These are phyloP conservation scores for Aleiodes alternator DNA, from an alignment of 2,888 invertebrate species.

Conservation along the genomic window DNA sequence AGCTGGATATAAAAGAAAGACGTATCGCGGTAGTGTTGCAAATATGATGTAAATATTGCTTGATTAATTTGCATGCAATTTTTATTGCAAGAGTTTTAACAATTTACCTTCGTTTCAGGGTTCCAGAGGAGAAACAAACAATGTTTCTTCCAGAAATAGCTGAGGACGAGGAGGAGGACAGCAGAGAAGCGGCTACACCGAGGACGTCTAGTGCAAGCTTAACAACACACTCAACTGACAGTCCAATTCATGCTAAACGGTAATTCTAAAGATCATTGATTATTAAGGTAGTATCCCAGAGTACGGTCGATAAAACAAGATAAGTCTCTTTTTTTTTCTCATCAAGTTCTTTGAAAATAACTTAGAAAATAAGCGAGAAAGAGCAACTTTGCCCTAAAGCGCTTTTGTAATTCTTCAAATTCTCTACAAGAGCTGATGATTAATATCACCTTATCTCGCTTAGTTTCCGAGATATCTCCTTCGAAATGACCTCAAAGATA, in stretches of 20 bases:
- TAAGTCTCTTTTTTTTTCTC: too few relatives aligned
- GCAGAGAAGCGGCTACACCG: slow-evolving; percentile 46
- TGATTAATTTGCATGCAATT: neutral
- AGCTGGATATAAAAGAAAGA: slow-evolving; percentile 77
- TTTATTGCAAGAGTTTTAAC: slow-evolving; percentile 1
- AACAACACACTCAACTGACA: slow-evolving; percentile 61
- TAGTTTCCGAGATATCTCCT: too few relatives aligned
- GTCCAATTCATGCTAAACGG: slow-evolving; percentile 66
- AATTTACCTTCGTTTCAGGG: slow-evolving; percentile 65
- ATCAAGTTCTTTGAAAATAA: too few relatives aligned
- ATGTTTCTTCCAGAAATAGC: slow-evolving; percentile 78
- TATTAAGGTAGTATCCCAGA: too few relatives aligned
- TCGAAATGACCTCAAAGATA: too few relatives aligned
- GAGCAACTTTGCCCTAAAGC: too few relatives aligned
- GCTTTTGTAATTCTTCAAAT: too few relatives aligned
- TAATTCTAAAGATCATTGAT: slow-evolving; percentile 54
- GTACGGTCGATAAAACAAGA: too few relatives aligned
- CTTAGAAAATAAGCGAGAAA: too few relatives aligned
- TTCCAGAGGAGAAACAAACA: slow-evolving; percentile 78
- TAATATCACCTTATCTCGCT: too few relatives aligned
- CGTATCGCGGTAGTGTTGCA: slow-evolving; percentile 78
- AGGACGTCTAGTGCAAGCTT: slow-evolving; percentile 65
- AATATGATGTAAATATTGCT: slow-evolving; percentile 75
- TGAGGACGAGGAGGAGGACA: slow-evolving; percentile 76
- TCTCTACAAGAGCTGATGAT: too few relatives aligned